Percentiles rank a stretch among this genome's conserved stretches.
These are phyloP conservation scores for Drosophila rubida DNA, from an alignment of 2,888 invertebrate genomes.

Conservation along the genomic window DNA sequence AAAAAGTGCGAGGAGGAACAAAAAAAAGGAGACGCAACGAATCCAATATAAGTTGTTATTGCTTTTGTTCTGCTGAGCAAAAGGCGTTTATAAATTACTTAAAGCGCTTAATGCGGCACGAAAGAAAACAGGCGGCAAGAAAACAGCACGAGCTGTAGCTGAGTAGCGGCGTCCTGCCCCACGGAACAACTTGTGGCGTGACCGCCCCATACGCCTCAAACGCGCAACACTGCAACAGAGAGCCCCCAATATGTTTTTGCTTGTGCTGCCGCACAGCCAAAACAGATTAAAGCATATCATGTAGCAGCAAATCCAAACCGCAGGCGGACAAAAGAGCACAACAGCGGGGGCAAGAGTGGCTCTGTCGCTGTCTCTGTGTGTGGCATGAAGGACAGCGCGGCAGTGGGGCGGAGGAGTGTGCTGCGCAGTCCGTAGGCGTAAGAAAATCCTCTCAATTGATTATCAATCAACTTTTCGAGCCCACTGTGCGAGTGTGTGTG, in stretches of 20 bases:
- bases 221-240: slow-evolving; percentile 36
- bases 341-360: slow-evolving; percentile 2
- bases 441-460: slow-evolving; percentile 82
- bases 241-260: slow-evolving; percentile 61
- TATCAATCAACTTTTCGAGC: slow-evolving; percentile 79
- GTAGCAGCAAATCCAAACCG: slow-evolving; percentile 77
- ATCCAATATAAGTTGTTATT: slow-evolving; percentile 77
- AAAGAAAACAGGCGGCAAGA: slow-evolving; percentile 39
- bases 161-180: slow-evolving; percentile 38
- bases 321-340: slow-evolving; percentile 56
- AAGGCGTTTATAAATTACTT: slow-evolving; percentile 78
- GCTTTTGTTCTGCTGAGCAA: slow-evolving; percentile 55
- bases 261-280: slow-evolving; percentile 29
- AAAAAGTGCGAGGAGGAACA: slow-evolving; percentile 32
- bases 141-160: slow-evolving; percentile 11
- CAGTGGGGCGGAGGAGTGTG: not conserved
- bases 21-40: slow-evolving; percentile 15
- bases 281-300: slow-evolving; percentile 77
- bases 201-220: slow-evolving; percentile 32
- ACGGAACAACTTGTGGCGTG: slow-evolving; percentile 65
- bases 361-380: not conserved
- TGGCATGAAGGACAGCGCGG: slow-evolving; percentile 1
- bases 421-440: slow-evolving; percentile 35
- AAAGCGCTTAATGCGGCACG: slow-evolving; percentile 69
- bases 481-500: slow-evolving; percentile 1